Evolutionary conservation across 2,113 vertebrate species (phyloP).

Genomic region (Beaufortia kweichowensis): DNA sequence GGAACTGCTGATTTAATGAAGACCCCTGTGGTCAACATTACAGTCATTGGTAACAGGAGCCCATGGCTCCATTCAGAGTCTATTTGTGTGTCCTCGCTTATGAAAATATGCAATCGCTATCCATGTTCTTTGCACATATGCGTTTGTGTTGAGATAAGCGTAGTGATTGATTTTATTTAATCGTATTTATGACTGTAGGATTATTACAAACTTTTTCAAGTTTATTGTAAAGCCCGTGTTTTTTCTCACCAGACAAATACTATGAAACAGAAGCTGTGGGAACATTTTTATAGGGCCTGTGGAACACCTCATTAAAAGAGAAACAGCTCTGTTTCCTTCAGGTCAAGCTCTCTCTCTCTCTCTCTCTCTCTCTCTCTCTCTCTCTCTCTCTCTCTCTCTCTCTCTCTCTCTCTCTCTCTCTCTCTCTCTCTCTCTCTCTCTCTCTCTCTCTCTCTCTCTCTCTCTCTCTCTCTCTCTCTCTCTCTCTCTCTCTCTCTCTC

Average conservation of each 20-base stretch:
- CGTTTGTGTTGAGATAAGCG: background rate
- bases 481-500: background rate
- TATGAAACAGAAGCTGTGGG: conserved; percentile 25
- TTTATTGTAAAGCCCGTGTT: conserved; percentile 28
- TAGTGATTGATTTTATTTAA: background rate
- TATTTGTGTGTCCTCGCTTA: background rate
- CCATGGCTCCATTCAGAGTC: conserved; percentile 11
- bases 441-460: conserved; percentile 15
- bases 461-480: background rate
- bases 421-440: background rate
- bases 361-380: conserved; percentile 2
- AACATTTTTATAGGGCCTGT: conserved; percentile 30
- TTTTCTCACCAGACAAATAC: conserved; percentile 18
- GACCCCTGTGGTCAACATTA: conserved; percentile 54
- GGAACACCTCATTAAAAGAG: conserved; percentile 49
- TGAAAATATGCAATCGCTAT: background rate
- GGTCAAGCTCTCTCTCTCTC: conserved; percentile 11
- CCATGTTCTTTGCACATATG: background rate
- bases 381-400: background rate
- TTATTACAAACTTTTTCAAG: conserved; percentile 20
- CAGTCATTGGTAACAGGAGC: conserved; percentile 49
- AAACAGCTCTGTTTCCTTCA: conserved; percentile 11
- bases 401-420: conserved; percentile 13
- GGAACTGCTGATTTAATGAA: conserved; percentile 73
- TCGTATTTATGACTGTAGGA: conserved; percentile 20